Evolutionary conservation across 2,797 vertebrate species (phyloP).

Genomic region (Myiothlypis coronata): DNA sequence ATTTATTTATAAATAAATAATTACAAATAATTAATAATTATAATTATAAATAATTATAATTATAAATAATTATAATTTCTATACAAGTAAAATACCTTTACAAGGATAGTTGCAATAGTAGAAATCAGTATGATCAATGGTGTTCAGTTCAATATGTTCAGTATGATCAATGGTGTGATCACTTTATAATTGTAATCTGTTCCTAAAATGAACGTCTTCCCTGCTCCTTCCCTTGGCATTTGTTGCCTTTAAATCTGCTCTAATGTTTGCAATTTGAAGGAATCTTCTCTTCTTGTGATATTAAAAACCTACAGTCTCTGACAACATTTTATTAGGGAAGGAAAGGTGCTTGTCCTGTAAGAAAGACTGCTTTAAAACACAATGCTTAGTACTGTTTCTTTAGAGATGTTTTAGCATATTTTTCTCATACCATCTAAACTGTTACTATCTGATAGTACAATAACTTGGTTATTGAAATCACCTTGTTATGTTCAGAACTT

Average conservation of each 20-base stretch:
- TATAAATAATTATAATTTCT: not conserved
- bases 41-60: too few species aligned
- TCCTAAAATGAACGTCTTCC: not conserved
- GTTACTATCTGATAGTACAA: not conserved
- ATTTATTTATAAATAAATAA: not conserved
- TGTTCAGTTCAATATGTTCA: not conserved
- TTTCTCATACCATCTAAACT: not conserved
- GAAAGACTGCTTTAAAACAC: constrained; percentile 8
- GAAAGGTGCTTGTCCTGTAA: constrained; percentile 26
- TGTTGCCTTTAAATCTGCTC: constrained; percentile 35
- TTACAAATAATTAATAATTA: not conserved
- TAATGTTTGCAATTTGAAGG: constrained; percentile 44
- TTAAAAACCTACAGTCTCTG: constrained; percentile 50
- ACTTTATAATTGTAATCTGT: constrained; percentile 42
- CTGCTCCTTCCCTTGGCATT: not conserved
- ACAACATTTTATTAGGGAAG: constrained; percentile 3
- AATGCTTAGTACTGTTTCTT: not conserved
- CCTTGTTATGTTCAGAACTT: constrained; percentile 43
- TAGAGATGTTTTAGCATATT: not conserved
- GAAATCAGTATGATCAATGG: not conserved
- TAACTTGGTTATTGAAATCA: constrained; percentile 30
- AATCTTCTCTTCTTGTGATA: constrained; percentile 46
- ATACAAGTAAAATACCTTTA: not conserved
- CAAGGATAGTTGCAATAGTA: not conserved
- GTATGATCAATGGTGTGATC: not conserved